Conservation (phyloP, 2,888 invertebrate genomes). For the Fragum whitleyi region DNA sequence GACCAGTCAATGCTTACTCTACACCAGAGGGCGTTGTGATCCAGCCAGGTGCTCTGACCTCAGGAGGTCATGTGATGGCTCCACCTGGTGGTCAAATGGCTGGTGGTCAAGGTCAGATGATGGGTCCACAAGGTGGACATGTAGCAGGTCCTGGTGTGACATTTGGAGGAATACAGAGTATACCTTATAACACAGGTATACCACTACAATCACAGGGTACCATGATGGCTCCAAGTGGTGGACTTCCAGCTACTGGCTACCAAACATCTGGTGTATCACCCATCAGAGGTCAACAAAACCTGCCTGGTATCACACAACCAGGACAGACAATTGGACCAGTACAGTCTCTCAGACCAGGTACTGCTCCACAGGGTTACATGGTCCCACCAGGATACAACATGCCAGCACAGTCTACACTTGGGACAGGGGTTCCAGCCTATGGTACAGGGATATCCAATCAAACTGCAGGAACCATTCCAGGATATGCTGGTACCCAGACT, state of each 20-base stretch:
- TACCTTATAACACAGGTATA: constrained; percentile 3
- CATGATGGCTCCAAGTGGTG: constrained; percentile 12
- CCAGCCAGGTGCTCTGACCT: constrained; percentile 19
- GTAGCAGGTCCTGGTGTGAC: constrained; percentile 44
- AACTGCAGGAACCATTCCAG: constrained; percentile 4
- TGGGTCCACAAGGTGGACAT: constrained; percentile 11
- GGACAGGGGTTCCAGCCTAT: constrained; percentile 29
- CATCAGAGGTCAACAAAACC: constrained; percentile 32
- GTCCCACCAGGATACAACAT: constrained; percentile 54
- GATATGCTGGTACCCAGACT: constrained; percentile 30
- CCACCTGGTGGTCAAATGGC: constrained; percentile 34
- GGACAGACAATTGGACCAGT: neutral
- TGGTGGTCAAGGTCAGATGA: constrained; percentile 18
- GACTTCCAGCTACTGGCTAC: constrained; percentile 37
- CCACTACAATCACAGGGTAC: constrained; percentile 21
- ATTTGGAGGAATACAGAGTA: constrained; percentile 21
- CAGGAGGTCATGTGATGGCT: constrained; percentile 25
- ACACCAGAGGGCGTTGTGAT: constrained; percentile 47
- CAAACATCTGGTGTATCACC: constrained; percentile 34
- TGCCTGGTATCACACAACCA: constrained; percentile 16
- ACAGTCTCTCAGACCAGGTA: constrained; percentile 26
- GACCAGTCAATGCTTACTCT: constrained; percentile 50
- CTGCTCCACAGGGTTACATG: constrained; percentile 50
- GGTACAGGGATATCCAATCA: constrained; percentile 32
- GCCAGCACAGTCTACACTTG: constrained; percentile 41